Evolutionary conservation across 2,113 vertebrate species (phyloP), one percentile per base, ranked within the genome.

Genomic region (Gymnocephalus cernua): DNA sequence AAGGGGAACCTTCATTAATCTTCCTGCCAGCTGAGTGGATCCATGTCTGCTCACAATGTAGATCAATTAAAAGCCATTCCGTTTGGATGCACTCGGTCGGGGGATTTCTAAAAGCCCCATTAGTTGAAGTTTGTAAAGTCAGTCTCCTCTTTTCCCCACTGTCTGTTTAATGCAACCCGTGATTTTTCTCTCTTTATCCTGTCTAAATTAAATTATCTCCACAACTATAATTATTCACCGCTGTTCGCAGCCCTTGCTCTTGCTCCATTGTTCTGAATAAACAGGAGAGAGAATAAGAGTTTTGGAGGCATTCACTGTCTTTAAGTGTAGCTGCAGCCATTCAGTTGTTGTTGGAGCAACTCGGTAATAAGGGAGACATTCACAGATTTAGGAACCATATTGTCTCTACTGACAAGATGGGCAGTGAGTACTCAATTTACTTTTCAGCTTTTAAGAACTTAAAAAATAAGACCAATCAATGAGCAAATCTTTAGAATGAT

Each of bases 61-160:
- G 79, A 83, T 85, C 66, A 77, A 85, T 86, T 83, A 79, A 77
- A 67, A 86, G 68, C 44, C 2, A 18, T 38, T 88, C 58, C 56
- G 27, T 70, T 10, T 7, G 18, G 3, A 59, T 2, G 65, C 38
- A 12, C 81, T 68, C 14, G 0, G 64, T 19, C 16, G 0, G 25
- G 25, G 45, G 64, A 51, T 54, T 77, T 80, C 51, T 86, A 25
- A 79, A 79, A 88, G 74, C 45, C 15, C 66, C 65, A 67, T 83
- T 7, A 77, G 32, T 14, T n/a, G 1, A 21, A n/a, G 71, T 79
- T 82, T 73, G 54, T 81, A 71, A 77, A 78, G 67, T 54, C 44
- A n/a, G 13, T 35, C 16, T 53, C 57, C 50, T 53, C 13, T 59
- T 29, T 59, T 27, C 0, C 44, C n/a, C n/a, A 3, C 47, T 25